Evolutionary conservation across 2,888 invertebrate species (phyloP).

Genomic region (Tipula unca): DNA sequence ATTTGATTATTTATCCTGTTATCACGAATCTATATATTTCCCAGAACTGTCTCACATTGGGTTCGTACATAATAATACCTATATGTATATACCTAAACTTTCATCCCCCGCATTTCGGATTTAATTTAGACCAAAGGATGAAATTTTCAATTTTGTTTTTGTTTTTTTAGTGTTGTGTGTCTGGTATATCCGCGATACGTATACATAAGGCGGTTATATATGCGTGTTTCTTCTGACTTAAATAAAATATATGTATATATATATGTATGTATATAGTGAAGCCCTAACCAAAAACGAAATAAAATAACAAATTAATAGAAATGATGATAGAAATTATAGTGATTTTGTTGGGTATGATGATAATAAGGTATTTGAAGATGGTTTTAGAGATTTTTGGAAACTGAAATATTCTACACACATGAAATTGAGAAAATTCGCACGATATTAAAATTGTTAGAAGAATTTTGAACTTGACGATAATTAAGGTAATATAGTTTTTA

Average conservation of each 20-base stretch:
- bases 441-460: neutral
- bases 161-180: neutral
- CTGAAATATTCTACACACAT: neutral
- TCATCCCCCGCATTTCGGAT: neutral
- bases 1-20: neutral
- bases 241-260: too few relatives aligned
- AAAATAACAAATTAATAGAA: neutral
- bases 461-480: neutral
- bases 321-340: slow-evolving; percentile 14
- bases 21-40: neutral
- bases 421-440: neutral
- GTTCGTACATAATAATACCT: neutral
- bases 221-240: neutral
- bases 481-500: neutral
- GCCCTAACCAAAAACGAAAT: neutral
- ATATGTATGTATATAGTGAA: neutral
- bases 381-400: neutral
- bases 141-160: neutral
- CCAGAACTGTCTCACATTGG: neutral
- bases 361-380: slow-evolving; percentile 4
- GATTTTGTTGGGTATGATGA: neutral
- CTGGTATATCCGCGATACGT: neutral
- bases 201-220: neutral
- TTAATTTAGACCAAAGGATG: neutral
- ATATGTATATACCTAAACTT: neutral